These are phyloP conservation scores for Galeopsomyia nigrocyanea DNA, from an alignment of 2,888 invertebrate genomes.

Conservation along the genomic window DNA sequence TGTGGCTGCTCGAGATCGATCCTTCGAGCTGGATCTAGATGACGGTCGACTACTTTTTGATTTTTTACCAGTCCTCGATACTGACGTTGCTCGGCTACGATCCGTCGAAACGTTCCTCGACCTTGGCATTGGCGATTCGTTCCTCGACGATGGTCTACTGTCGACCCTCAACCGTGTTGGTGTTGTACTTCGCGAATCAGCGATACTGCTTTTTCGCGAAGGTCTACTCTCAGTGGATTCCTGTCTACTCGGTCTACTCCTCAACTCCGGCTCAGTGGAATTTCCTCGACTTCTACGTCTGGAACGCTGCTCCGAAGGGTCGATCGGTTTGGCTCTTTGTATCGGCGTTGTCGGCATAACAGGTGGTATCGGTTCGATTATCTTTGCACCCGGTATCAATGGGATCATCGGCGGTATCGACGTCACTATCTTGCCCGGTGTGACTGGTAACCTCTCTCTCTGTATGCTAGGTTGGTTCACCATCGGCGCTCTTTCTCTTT, in stretches of 20 bases:
- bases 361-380: conserved; percentile 42
- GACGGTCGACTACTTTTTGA: conserved; percentile 50
- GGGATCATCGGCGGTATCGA: conserved; percentile 32
- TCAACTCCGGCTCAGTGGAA: conserved; percentile 16
- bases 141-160: conserved; percentile 52
- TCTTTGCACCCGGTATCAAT: conserved; percentile 22
- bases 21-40: conserved; percentile 61
- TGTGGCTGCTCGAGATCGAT: conserved; percentile 56
- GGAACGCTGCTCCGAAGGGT: conserved; percentile 14
- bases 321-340: conserved; percentile 38
- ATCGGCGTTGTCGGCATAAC: conserved; percentile 37
- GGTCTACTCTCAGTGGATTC: conserved; percentile 13
- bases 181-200: conserved; percentile 51
- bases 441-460: conserved; percentile 28
- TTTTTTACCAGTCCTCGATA: conserved; percentile 49
- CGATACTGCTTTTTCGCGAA: conserved; percentile 16
- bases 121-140: conserved; percentile 55
- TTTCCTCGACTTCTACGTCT: conserved; percentile 23
- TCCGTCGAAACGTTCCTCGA: conserved; percentile 52
- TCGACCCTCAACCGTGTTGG: conserved; percentile 45
- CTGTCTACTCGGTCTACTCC: conserved; percentile 25
- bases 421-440: conserved; percentile 33
- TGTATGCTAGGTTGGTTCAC: not conserved
- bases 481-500: too few relatives aligned
- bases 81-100: conserved; percentile 45